Base-by-base conservation (phyloP, 2,113 vertebrate genomes). In the Gadus chalcogrammus region DNA sequence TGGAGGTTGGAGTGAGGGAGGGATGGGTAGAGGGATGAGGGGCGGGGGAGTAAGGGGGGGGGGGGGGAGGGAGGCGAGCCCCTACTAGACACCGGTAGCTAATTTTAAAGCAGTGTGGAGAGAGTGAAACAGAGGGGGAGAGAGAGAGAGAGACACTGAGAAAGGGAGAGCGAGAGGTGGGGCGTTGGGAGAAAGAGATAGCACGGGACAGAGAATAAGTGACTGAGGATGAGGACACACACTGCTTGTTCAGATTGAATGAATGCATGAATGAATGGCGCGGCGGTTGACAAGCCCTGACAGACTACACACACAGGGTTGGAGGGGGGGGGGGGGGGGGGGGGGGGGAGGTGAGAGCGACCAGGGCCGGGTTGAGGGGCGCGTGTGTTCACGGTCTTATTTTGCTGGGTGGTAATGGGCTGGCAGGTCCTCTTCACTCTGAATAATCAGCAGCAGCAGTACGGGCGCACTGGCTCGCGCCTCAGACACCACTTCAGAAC, bases 401-500 rank as follows among this genome's bases (percentile, higher is more conserved):
- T 87, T 84, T 84, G 84, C 71, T 48, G 81, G 84, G 83, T 83
- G 80, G 84, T 89, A 86, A 85, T 89, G 84, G 86, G 77, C 84
- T 87, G 87, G 82, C 85, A 82, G 87, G 87, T 80, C 82, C 78
- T 90, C 85, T 90, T 85, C 86, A 88, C 79, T 89, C 80, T 85
- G 88, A 91, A 90, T 90, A 92, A 91, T 90, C 89, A 88, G 88
- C 85, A 13, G 42, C 12, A 13, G 42, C 42, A 48, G 42, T 48
- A 9, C 42, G 6, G 42, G 8, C 42, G 42, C 42, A 48, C 88
- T 90, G 88, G 66, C 24, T 87, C 81, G 63, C 20, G 85, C 85
- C 83, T 85, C 88, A 88, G 86, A 88, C 86, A 81, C 89, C 83
- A 82, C 86, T 87, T 89, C 81, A 89, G 84, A 90, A 76, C 79